These are phyloP conservation scores for Orestias chungarensis DNA, from an alignment of 2,797 vertebrate species.

Conservation along the genomic window DNA sequence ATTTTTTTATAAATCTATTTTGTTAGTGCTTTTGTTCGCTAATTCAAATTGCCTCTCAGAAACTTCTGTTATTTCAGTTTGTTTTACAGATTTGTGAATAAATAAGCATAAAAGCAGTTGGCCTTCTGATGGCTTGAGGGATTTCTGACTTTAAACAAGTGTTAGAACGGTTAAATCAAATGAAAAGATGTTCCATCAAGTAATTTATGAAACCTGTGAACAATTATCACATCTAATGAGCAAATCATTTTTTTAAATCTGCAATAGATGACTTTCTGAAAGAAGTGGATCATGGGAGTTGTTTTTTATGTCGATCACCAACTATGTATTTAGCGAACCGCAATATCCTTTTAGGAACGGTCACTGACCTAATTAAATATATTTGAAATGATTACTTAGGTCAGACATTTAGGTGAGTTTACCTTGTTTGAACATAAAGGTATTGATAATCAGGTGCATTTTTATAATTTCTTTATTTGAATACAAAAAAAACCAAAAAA, in stretches of 20 bases:
- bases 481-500: too few species aligned
- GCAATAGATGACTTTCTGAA: not conserved
- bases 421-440: not conserved
- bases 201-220: not conserved
- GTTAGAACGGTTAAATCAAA: not conserved
- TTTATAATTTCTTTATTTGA: not conserved
- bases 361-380: not conserved
- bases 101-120: constrained; percentile 15
- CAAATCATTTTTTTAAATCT: not conserved
- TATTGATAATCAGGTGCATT: too few species aligned
- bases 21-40: constrained; percentile 11
- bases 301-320: not conserved
- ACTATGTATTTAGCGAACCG: not conserved
- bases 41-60: constrained; percentile 24
- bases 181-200: not conserved
- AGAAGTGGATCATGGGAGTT: not conserved
- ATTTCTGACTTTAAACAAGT: constrained; percentile 24
- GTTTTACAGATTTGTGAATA: constrained; percentile 6
- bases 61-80: constrained; percentile 14
- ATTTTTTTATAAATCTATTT: constrained; percentile 6
- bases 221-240: not conserved
- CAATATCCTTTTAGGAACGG: not conserved
- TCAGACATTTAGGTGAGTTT: not conserved
- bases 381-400: not conserved
- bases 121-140: constrained; percentile 9